A percentile compares a stretch with the other conserved stretches of the same genome.
These are phyloP conservation scores for Drosophila jambulina DNA, from an alignment of 1,140 invertebrate species.

Conservation along the genomic window DNA sequence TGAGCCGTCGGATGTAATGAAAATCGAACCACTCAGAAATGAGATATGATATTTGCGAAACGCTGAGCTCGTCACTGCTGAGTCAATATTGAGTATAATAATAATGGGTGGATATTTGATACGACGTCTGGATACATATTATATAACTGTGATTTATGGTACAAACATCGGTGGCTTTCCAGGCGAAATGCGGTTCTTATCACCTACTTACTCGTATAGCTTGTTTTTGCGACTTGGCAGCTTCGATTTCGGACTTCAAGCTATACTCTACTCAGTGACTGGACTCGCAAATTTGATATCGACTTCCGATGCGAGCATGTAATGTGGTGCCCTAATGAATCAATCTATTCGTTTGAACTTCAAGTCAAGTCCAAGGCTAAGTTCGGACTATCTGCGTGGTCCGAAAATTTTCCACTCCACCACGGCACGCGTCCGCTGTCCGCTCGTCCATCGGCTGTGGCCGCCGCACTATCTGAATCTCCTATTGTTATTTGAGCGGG, in stretches of 20 bases:
- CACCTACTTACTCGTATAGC: constrained; percentile 22
- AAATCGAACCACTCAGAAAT: neutral
- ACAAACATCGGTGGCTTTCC: constrained; percentile 7
- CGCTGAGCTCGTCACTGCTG: constrained; percentile 6
- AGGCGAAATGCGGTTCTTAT: constrained; percentile 51
- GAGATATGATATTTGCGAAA: neutral
- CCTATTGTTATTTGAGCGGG: constrained; percentile 37
- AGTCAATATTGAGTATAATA: constrained; percentile 16
- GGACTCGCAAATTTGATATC: constrained; percentile 60
- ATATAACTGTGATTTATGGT: constrained; percentile 38
- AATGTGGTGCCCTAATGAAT: constrained; percentile 8
- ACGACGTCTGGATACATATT: constrained; percentile 38
- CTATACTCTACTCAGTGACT: constrained; percentile 56
- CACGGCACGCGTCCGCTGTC: constrained; percentile 24
- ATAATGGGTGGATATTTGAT: constrained; percentile 58
- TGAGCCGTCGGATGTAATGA: constrained; percentile 2
- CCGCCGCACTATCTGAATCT: constrained; percentile 34
- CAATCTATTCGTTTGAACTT: constrained; percentile 13
- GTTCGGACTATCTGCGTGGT: constrained; percentile 31
- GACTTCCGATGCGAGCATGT: constrained; percentile 26
- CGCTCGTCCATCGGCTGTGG: neutral
- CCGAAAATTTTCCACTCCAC: constrained; percentile 51
- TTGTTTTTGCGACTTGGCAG: constrained; percentile 56
- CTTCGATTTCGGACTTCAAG: constrained; percentile 37
- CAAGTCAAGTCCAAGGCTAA: constrained; percentile 58